These are phyloP conservation scores for Philereme vetulata DNA, from an alignment of 2,888 invertebrate species.

Conservation along the genomic window DNA sequence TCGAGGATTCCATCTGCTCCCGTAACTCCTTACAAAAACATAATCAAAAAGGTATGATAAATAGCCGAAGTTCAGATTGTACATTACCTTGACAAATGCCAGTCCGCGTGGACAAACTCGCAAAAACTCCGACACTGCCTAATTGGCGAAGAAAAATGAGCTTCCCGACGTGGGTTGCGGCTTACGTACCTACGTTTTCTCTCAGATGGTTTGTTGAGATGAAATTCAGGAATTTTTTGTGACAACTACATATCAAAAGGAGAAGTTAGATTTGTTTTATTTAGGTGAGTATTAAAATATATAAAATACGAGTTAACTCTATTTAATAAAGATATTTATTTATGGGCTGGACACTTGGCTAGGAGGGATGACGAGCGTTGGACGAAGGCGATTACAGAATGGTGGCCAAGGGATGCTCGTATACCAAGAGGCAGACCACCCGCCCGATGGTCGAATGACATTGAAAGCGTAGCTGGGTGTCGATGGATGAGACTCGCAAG, in stretches of 20 bases:
- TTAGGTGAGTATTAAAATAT: neutral
- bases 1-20: slow-evolving; percentile 6
- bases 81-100: slow-evolving; percentile 33
- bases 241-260: neutral
- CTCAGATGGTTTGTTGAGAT: slow-evolving; percentile 17
- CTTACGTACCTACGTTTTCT: slow-evolving; percentile 16
- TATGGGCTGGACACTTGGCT: no score
- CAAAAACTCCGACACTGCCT: slow-evolving; percentile 31
- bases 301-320: no score
- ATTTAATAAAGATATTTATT: no score
- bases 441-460: no score
- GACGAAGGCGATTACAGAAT: no score
- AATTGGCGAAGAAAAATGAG: slow-evolving; percentile 33
- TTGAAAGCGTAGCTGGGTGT: no score
- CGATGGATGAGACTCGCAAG: no score
- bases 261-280: slow-evolving; percentile 2
- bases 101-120: slow-evolving; percentile 28
- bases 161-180: slow-evolving; percentile 22
- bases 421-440: no score
- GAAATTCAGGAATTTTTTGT: slow-evolving; percentile 5
- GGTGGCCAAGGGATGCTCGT: no score
- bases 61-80: slow-evolving; percentile 39
- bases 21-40: slow-evolving; percentile 33
- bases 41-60: slow-evolving; percentile 41
- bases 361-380: no score